A percentile compares a stretch with the other conserved stretches of the same genome.
Evolutionary conservation across 2,888 invertebrate genomes (phyloP).

Genomic region (Drosophila setosimentum): DNA sequence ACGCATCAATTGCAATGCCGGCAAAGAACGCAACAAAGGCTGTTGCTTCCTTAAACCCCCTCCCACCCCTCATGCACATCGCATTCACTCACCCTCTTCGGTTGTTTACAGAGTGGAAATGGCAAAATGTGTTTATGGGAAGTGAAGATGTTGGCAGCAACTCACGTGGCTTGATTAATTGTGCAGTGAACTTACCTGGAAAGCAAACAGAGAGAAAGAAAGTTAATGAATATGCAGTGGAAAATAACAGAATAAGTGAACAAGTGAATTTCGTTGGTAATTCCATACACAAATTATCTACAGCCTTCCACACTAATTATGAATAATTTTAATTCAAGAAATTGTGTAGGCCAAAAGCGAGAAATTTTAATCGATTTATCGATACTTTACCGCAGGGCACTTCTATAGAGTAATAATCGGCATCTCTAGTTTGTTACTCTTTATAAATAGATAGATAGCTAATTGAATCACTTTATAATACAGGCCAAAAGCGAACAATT

Average conservation of each 20-base stretch:
- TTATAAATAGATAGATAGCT: background rate
- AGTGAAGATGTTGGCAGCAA: slow-evolving; percentile 24
- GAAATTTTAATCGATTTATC: background rate
- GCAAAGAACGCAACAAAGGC: slow-evolving; percentile 37
- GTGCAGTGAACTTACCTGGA: slow-evolving; percentile 70
- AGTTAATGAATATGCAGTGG: slow-evolving; percentile 43
- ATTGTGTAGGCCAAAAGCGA: slow-evolving; percentile 1
- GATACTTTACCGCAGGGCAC: background rate
- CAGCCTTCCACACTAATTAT: background rate
- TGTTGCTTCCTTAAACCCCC: background rate
- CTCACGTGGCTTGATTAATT: slow-evolving; percentile 76
- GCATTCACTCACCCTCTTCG: background rate
- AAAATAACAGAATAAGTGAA: slow-evolving; percentile 20
- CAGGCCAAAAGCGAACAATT: background rate
- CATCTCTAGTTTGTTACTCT: background rate
- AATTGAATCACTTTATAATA: background rate
- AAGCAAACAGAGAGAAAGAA: slow-evolving; percentile 44
- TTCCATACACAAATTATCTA: slow-evolving; percentile 6
- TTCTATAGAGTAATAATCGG: background rate
- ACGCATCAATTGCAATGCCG: slow-evolving; percentile 62
- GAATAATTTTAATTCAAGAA: background rate
- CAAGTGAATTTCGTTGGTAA: slow-evolving; percentile 7
- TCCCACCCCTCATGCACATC: background rate
- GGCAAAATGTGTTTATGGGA: slow-evolving; percentile 59
- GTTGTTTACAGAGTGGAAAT: slow-evolving; percentile 52